phyloP scores from a whole-genome alignment of 2,113 vertebrate species.

The Daphoenositta chrysoptera region DNA sequence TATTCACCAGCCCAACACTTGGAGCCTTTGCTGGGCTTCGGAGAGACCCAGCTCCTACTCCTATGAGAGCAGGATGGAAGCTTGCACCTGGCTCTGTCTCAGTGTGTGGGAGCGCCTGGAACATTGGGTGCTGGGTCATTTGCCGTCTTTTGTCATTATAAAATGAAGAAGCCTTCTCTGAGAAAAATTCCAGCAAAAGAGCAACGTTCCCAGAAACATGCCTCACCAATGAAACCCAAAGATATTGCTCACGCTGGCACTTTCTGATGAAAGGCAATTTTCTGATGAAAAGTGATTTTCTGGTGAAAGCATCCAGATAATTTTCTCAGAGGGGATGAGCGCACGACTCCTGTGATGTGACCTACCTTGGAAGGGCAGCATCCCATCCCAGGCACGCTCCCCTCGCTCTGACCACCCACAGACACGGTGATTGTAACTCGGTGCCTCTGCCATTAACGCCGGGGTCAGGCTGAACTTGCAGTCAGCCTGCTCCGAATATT shows the following conservation, averaged over 20 bases:
- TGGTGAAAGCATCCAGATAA: neutral
- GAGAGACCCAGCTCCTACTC: neutral
- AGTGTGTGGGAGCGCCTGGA: accelerated
- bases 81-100: neutral
- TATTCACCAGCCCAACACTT: neutral
- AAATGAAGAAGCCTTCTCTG: neutral
- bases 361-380: neutral
- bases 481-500: neutral
- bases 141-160: neutral
- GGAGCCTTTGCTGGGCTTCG: accelerated
- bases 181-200: neutral
- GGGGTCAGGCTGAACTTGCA: neutral
- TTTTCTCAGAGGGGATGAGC: neutral
- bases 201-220: neutral
- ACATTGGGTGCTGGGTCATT: neutral
- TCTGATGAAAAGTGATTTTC: neutral
- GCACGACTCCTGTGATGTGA: accelerated
- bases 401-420: neutral
- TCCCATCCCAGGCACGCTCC: neutral
- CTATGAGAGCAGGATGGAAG: neutral
- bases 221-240: neutral
- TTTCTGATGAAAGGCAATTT: neutral
- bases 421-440: neutral
- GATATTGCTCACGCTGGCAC: neutral
- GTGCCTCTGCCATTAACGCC: neutral